Evolutionary conservation across 1,140 invertebrate species (phyloP).

Genomic region (Caenorhabditis briggsae): DNA sequence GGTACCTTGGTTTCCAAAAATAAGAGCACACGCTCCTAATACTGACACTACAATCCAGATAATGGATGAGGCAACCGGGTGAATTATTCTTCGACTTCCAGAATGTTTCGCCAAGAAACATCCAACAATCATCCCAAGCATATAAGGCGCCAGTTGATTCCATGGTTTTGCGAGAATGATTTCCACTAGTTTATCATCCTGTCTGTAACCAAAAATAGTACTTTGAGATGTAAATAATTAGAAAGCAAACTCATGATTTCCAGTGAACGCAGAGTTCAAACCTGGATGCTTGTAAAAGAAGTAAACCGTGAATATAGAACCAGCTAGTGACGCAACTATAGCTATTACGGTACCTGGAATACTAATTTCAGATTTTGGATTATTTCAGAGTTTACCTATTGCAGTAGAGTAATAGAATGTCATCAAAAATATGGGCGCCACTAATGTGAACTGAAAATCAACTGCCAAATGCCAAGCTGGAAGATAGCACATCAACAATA

Average conservation of each 20-base stretch:
- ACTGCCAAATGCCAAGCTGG: slow-evolving; percentile 37
- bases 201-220: not conserved
- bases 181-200: slow-evolving; percentile 22
- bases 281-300: not conserved
- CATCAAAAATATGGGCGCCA: slow-evolving; percentile 3
- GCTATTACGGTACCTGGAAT: not conserved
- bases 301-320: not conserved
- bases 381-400: not conserved
- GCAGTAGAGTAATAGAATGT: not conserved
- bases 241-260: not conserved
- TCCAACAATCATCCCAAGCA: slow-evolving; percentile 29
- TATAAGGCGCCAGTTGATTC: slow-evolving; percentile 30
- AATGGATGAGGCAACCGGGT: slow-evolving; percentile 1
- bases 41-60: not conserved
- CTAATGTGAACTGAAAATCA: slow-evolving; percentile 32
- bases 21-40: not conserved
- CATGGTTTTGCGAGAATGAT: slow-evolving; percentile 35
- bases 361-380: not conserved
- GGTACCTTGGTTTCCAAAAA: not conserved
- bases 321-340: not conserved
- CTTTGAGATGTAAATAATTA: not conserved
- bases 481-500: slow-evolving; percentile 14
- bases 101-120: not conserved
- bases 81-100: slow-evolving; percentile 5
- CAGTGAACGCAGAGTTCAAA: slow-evolving; percentile 12